phyloP scores from a whole-genome alignment of 1,140 invertebrate genomes.

The Lepidurus packardi region DNA sequence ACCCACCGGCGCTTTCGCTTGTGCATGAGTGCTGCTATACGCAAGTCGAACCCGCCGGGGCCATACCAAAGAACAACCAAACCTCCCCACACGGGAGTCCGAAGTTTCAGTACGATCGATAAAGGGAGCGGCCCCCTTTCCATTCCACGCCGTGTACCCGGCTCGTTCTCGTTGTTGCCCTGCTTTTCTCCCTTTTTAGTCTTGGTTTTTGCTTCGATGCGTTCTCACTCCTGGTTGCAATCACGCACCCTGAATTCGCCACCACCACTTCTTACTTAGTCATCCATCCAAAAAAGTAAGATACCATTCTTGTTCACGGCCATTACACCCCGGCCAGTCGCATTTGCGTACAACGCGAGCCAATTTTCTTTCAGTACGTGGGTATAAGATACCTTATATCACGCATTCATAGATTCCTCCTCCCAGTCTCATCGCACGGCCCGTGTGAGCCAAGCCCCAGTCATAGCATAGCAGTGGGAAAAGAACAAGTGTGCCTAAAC shows the following conservation, averaged over 20 bases:
- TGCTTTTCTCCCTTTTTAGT: conserved; percentile 8
- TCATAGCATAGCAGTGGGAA: not conserved
- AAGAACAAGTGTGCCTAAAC: conserved; percentile 14
- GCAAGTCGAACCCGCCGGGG: conserved; percentile 8
- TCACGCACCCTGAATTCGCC: not conserved
- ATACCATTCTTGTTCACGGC: not conserved
- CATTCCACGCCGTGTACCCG: not conserved
- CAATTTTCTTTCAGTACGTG: not conserved
- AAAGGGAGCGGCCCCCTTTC: conserved; percentile 17
- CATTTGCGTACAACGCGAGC: not conserved
- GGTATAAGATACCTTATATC: not conserved
- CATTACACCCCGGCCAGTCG: not conserved
- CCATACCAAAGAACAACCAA: not conserved
- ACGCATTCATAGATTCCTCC: not conserved
- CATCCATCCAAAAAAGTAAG: not conserved
- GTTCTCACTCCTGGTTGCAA: not conserved
- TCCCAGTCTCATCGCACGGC: not conserved
- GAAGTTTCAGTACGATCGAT: conserved; percentile 10
- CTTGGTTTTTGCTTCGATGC: not conserved
- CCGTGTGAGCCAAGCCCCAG: not conserved
- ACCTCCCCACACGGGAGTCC: conserved; percentile 13
- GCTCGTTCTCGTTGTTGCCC: conserved; percentile 7
- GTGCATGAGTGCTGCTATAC: not conserved
- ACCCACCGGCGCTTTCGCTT: not conserved
- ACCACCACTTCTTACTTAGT: not conserved